Evolutionary conservation across 1,140 invertebrate genomes (phyloP), one percentile per base, ranked within the genome.

Genomic region (Drosophila aff.): DNA sequence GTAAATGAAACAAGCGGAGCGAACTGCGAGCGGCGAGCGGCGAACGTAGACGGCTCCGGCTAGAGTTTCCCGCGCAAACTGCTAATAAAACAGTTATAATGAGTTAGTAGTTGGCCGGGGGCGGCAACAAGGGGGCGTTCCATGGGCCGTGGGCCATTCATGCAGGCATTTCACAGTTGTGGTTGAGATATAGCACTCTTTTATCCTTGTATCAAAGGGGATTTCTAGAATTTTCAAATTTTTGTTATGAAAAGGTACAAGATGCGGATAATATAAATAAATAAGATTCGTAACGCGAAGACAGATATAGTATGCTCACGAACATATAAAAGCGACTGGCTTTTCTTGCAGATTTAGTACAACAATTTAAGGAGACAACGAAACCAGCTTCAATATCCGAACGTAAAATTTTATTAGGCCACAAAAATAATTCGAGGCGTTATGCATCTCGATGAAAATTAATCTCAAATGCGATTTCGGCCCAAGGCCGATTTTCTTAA

Each of bases 1-100:
- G 84, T 64, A 76, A 86, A 74, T 81, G 75, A 79, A 79, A 67
- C 58, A 76, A 57, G 69, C 61, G 61, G 64, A 69, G 71, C 68
- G 72, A 43, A 43, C 26, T 18, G 53, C 28, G 64, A 79, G 26
- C 52, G 71, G 53, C 28, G 64, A 79, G 26, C 52, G 71, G 16
- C n/a, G 18, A 55, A 57, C 52, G 52, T 55, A 23, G 52, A 55
- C 53, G 53, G 63, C 63, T 68, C 52, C 41, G 41, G 40, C 62
- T 33, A 15, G 53, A 61, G 57, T 55, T 67, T 41, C 43, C 65
- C 55, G 41, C 66, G 52, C 53, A 44, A 63, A 58, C 49, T 76
- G 78, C 85, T 81, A 90, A 90, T 90, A 84, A 90, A 90, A 84
- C 85, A 68, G 85, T 84, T 90, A 89, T 84, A 89, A 89, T 84